Evolutionary conservation across 2,113 vertebrate species (phyloP).

Genomic region (Proterorhinus semilunaris): DNA sequence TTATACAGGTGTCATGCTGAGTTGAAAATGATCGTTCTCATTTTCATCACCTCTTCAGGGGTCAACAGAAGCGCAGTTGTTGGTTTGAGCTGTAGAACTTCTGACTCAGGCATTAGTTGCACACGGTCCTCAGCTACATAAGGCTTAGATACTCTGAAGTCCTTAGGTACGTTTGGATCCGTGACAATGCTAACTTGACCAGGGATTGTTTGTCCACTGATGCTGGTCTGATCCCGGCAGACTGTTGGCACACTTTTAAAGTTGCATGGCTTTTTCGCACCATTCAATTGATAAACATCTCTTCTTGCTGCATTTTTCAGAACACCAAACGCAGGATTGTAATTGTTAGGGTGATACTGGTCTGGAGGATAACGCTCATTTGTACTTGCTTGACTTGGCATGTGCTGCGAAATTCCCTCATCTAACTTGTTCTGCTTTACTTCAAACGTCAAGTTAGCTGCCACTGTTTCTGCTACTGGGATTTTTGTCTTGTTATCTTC

Average conservation of each 20-base stretch:
- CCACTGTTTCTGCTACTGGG: neutral
- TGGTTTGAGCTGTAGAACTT: constrained; percentile 29
- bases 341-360: constrained; percentile 11
- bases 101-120: neutral
- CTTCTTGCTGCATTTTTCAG: neutral
- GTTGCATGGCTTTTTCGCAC: neutral
- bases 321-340: constrained; percentile 9
- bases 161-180: constrained; percentile 17
- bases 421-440: neutral
- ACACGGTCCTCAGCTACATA: neutral
- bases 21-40: constrained; percentile 65
- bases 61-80: constrained; percentile 49
- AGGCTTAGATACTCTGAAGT: constrained; percentile 9
- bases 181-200: neutral
- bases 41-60: constrained; percentile 67
- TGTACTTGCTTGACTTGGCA: neutral
- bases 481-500: constrained; percentile 6
- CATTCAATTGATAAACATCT: constrained; percentile 8
- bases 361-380: neutral
- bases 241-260: constrained; percentile 8
- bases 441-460: constrained; percentile 26
- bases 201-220: constrained; percentile 1
- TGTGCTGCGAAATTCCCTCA: constrained; percentile 15
- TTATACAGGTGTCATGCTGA: constrained; percentile 30
- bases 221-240: constrained; percentile 21